These are phyloP conservation scores for Lamellibrachia satsuma DNA, from an alignment of 2,888 invertebrate genomes.

Conservation along the genomic window DNA sequence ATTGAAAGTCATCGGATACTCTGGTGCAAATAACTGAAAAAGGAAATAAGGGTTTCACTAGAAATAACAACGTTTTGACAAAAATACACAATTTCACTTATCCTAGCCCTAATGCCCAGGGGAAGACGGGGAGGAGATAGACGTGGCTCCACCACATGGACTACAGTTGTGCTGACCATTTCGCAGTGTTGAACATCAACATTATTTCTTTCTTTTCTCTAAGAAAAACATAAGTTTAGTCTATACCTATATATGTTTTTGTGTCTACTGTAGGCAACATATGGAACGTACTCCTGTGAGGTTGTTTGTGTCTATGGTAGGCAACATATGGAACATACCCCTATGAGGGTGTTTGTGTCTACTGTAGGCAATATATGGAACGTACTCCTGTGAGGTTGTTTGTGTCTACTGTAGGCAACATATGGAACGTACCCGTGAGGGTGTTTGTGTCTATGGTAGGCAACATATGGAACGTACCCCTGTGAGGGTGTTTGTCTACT, in stretches of 20 bases:
- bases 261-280: too few relatives aligned
- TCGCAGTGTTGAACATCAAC: background rate
- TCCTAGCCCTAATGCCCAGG: background rate
- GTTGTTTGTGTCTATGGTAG: background rate
- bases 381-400: conserved; percentile 52
- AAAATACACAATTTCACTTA: background rate
- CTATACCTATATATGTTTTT: too few relatives aligned
- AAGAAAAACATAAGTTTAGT: too few relatives aligned
- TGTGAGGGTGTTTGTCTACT: conserved; percentile 51
- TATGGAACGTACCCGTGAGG: conserved; percentile 50
- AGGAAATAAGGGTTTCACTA: background rate
- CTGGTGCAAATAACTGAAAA: conserved; percentile 6
- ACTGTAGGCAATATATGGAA: conserved; percentile 35
- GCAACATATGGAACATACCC: conserved; percentile 46
- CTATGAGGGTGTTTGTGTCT: conserved; percentile 50
- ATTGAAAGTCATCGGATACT: conserved; percentile 17
- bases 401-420: conserved; percentile 45
- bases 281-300: background rate
- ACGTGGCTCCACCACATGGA: background rate
- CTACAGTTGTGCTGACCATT: background rate
- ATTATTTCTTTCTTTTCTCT: background rate
- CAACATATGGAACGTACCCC: conserved; percentile 46
- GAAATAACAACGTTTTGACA: background rate
- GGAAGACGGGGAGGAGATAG: background rate
- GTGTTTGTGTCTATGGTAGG: conserved; percentile 45